Conservation (phyloP, 2,888 invertebrate species). For the Rotaria magnacalcarata region DNA sequence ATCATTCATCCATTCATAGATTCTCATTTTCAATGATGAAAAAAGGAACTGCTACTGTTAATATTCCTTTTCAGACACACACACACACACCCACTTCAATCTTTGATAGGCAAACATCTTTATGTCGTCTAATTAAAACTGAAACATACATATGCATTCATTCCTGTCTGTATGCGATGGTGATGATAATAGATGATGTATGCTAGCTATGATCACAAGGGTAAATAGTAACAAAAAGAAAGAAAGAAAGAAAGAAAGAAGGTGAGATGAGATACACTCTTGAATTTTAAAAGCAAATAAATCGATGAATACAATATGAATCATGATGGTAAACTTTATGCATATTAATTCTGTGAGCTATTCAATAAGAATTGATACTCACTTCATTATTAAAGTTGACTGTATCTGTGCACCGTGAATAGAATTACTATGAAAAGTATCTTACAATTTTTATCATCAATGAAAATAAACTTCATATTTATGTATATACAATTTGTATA, state of each 20-base stretch:
- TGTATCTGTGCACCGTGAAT: no score
- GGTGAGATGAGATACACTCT: conserved; percentile 13
- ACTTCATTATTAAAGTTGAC: not conserved
- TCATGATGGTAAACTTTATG: not conserved
- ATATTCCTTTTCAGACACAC: not conserved
- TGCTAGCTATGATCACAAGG: conserved; percentile 1
- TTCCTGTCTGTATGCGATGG: not conserved
- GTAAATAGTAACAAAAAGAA: not conserved
- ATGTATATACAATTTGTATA: no score
- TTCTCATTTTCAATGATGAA: conserved; percentile 31
- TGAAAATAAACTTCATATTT: no score
- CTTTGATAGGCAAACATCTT: conserved; percentile 31
- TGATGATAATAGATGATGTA: conserved; percentile 25
- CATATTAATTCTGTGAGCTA: not conserved
- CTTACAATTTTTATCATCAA: no score
- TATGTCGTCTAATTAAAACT: conserved; percentile 17
- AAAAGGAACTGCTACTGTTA: conserved; percentile 6
- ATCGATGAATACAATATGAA: not conserved
- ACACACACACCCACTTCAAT: conserved; percentile 15
- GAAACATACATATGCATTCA: not conserved
- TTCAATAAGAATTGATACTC: not conserved
- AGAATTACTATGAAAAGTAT: no score
- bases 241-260: not conserved
- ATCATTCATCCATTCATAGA: not conserved
- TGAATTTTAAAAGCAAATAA: conserved; percentile 13